Evolutionary conservation across 1,140 invertebrate genomes (phyloP), one percentile per base, ranked within the genome.

Genomic region (Euura saliciscinereae): DNA sequence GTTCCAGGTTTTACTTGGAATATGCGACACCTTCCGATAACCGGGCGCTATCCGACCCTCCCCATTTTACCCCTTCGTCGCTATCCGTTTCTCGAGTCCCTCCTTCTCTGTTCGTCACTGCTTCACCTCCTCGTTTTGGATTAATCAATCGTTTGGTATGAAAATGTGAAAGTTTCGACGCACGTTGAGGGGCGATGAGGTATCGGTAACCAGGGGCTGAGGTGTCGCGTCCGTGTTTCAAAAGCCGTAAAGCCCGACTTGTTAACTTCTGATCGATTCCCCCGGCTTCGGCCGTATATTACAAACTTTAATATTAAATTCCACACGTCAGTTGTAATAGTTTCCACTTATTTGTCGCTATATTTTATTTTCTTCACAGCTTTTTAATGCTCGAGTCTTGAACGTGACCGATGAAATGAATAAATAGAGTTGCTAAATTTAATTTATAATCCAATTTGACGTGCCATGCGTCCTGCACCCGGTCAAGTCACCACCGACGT

Each of bases 191-290:
- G 8, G 64, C 69, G 44, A 68, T 69, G 28, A 13, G 59, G 44
- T 42, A 42, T n/a, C 43, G 11, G 10, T 10, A 44, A 13, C 7
- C 66, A 66, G 46, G 71, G 43, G 13, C 6, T 42, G 67, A 28
- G 28, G 59, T 65, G 65, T 69, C 68, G 68, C 77, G 76, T 78
- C 78, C 77, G 79, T 79, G 82, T 78, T 80, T 79, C 76, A 81
- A 28, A 28, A 83, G 82, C 79, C 81, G 79, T 84, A 80, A 84
- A 82, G 79, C 78, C 78, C 79, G 79, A 82, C 78, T 79, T 82
- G 82, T 83, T 84, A 84, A 82, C 82, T 80, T 78, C 76, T 83
- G 82, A 84, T 84, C 82, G 83, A 84, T 81, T 82, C 77, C 76
- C 75, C 73, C 72, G 67, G 70, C 73, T 75, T 46, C 73, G 74